Evolutionary conservation across 2,888 invertebrate genomes (phyloP).

Genomic region (Hirudinaria manillensis): DNA sequence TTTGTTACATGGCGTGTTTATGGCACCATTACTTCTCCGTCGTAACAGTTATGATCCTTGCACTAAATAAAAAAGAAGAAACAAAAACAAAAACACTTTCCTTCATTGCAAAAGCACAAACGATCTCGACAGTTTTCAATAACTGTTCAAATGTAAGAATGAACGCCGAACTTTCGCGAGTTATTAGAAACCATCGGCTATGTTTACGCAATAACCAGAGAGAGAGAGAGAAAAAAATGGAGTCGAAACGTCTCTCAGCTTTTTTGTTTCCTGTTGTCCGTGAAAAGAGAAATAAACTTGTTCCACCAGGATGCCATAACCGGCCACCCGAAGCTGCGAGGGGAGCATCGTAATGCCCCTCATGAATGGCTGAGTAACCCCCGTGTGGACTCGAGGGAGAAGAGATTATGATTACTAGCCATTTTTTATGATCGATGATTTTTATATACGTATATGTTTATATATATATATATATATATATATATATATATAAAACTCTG

Average conservation of each 20-base stretch:
- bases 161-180: too few species aligned
- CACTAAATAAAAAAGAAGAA: too few species aligned
- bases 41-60: too few species aligned
- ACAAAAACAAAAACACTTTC: neutral
- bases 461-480: conserved; percentile 17
- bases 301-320: too few species aligned
- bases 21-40: too few species aligned
- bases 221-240: neutral
- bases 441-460: neutral
- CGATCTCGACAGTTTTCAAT: neutral
- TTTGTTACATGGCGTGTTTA: too few species aligned
- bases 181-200: too few species aligned
- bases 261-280: neutral
- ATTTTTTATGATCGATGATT: neutral
- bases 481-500: conserved; percentile 22
- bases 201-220: neutral
- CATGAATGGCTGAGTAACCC: neutral
- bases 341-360: neutral
- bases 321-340: neutral
- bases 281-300: too few species aligned
- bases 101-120: neutral
- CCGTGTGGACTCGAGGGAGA: neutral
- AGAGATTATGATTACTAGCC: neutral
- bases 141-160: too few species aligned
- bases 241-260: neutral